phyloP scores from a whole-genome alignment of 1,140 invertebrate species.

The Habropoda laboriosa region DNA sequence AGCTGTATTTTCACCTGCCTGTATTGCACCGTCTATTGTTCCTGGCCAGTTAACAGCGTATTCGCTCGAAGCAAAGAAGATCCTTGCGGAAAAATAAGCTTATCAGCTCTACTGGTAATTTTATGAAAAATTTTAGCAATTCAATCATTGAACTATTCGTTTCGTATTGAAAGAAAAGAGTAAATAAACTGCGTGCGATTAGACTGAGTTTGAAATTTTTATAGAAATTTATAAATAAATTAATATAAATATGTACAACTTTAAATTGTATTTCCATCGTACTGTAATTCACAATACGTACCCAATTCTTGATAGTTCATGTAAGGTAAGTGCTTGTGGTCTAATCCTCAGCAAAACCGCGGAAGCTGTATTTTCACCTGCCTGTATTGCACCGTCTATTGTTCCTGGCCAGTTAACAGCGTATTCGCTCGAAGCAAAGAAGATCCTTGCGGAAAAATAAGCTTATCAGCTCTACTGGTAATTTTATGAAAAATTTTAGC shows the following conservation, averaged over 20 bases:
- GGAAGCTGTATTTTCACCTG: conserved; percentile 41
- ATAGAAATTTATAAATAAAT: too few species aligned
- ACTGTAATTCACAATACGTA: too few species aligned
- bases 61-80: conserved; percentile 71
- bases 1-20: conserved; percentile 49
- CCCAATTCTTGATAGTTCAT: conserved; percentile 2
- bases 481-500: too few species aligned
- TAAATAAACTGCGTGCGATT: too few species aligned
- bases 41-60: conserved; percentile 68
- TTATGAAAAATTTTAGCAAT: too few species aligned
- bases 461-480: too few species aligned
- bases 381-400: conserved; percentile 64
- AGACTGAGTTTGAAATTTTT: too few species aligned
- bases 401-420: conserved; percentile 68
- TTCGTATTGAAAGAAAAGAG: too few species aligned
- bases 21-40: conserved; percentile 66
- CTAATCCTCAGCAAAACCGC: conserved; percentile 29
- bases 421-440: conserved; percentile 71
- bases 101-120: too few species aligned
- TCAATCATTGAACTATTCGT: too few species aligned
- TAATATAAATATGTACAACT: too few species aligned
- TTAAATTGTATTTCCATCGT: too few species aligned
- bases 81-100: conserved; percentile 28
- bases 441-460: conserved; percentile 49
- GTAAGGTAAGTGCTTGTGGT: conserved; percentile 28